These are phyloP conservation scores for Pachyseris speciosa DNA, from an alignment of 64 coral and sea anemone genomes.

Conservation along the genomic window DNA sequence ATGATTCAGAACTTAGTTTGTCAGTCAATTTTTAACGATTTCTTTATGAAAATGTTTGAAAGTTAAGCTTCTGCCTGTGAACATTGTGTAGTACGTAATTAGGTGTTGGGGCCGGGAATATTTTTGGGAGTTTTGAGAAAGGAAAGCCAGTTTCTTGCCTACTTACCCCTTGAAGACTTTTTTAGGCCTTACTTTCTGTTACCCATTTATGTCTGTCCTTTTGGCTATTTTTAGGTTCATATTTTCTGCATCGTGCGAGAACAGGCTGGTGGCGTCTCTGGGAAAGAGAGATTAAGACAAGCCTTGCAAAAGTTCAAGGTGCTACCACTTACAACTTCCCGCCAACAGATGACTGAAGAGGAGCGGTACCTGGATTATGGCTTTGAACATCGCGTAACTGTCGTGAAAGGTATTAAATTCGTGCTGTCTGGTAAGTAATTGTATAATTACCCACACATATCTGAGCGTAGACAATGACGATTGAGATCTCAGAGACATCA, in stretches of 20 bases:
- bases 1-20: no score
- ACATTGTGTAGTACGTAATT: no score
- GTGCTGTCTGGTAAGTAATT: neutral
- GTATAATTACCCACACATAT: neutral
- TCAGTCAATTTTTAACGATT: no score
- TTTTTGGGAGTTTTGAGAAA: no score
- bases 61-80: no score
- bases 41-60: no score
- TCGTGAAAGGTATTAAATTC: conserved; percentile 52
- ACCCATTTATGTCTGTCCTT: neutral
- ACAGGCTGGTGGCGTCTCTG: conserved; percentile 32
- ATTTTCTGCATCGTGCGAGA: conserved; percentile 87
- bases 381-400: conserved; percentile 90
- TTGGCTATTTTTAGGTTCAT: conserved; percentile 45
- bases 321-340: conserved; percentile 58
- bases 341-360: conserved; percentile 84
- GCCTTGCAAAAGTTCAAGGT: conserved; percentile 64
- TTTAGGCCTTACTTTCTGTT: no score
- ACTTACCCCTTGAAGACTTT: no score
- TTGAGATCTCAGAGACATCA: no score
- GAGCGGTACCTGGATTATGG: conserved; percentile 84
- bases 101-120: no score
- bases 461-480: neutral
- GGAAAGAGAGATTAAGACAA: conserved; percentile 67
- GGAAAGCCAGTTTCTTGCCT: no score